Conservation (phyloP, 2,888 invertebrate species). For the Drosophila kambysellisi region DNA sequence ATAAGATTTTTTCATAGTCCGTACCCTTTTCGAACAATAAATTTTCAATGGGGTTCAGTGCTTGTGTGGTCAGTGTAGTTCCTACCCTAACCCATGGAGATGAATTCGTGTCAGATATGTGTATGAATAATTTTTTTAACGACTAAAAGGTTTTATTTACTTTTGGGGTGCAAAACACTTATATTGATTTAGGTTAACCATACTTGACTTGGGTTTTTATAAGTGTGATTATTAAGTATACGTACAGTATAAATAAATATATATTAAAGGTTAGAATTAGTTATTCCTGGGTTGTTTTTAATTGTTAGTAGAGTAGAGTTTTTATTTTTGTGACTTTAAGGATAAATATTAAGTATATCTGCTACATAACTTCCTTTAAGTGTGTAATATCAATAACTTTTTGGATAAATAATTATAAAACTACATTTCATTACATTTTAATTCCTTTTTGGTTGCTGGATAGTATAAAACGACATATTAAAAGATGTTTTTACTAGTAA, state of each 20-base stretch:
- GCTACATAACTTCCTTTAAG: neutral
- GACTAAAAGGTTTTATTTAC: neutral
- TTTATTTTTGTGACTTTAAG: neutral
- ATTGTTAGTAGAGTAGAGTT: neutral
- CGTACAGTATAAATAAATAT: neutral
- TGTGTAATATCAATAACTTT: neutral
- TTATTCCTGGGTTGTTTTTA: neutral
- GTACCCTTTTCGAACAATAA: neutral
- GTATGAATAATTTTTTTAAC: neutral
- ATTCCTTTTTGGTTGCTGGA: neutral
- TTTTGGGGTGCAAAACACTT: neutral
- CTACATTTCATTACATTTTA: neutral
- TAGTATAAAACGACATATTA: neutral
- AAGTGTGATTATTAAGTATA: neutral
- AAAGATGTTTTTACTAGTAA: neutral
- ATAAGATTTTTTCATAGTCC: conserved; percentile 12
- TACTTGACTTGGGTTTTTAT: neutral
- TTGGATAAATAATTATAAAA: neutral
- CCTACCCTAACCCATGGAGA: neutral
- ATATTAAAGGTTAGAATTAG: neutral
- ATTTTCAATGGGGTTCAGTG: neutral
- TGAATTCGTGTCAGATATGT: neutral
- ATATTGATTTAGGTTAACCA: neutral
- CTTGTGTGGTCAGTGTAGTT: neutral
- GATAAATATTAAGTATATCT: neutral